Evolutionary conservation across 2,113 vertebrate species (phyloP), one percentile per base, ranked within the genome.

Genomic region (Odontophorus gujanensis): DNA sequence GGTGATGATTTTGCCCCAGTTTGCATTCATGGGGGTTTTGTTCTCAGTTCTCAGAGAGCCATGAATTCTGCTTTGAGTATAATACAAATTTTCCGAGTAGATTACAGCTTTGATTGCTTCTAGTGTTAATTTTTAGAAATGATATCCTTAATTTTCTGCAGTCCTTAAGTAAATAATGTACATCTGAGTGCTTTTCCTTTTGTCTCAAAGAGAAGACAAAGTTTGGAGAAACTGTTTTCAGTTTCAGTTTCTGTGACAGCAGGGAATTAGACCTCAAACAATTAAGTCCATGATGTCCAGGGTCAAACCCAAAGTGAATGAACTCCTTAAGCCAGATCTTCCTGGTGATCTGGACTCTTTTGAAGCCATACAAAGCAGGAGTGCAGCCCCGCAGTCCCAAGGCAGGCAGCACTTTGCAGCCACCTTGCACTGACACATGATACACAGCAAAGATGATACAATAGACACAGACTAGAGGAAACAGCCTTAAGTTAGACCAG

Each of bases 211-310:
- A 48, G 13, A 81, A 65, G 1, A 11, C 43, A 40, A 43, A 51
- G 7, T 16, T 58, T 61, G 63, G 62, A 40, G 34, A 21, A 61
- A 13, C 26, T 81, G 17, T 74, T 71, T 86, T 19, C 19, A 30
- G 55, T 28, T 1, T 40, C 15, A 7, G 38, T 0, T 32, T 80
- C 38, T 61, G 2, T 42, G 25, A 47, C 12, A 47, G 32, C 1
- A 9, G 25, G 45, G 19, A 87, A 43, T 67, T 47, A 90, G 19
- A 74, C 18, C 4, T 14, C 17, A 78, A 58, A 90, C 12, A 58
- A 21, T 34, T 22, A 50, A 25, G 9, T 50, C 14, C 2, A 0
- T 4, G 16, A 61, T 68, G 16, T 8, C 13, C 1, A 0, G 26
- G 77, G 9, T 10, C 36, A 26, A 24, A 13, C 26, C 45, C 34